These are phyloP conservation scores for Brachypodius melanocephalos DNA, from an alignment of 2,113 vertebrate genomes.

Conservation along the genomic window DNA sequence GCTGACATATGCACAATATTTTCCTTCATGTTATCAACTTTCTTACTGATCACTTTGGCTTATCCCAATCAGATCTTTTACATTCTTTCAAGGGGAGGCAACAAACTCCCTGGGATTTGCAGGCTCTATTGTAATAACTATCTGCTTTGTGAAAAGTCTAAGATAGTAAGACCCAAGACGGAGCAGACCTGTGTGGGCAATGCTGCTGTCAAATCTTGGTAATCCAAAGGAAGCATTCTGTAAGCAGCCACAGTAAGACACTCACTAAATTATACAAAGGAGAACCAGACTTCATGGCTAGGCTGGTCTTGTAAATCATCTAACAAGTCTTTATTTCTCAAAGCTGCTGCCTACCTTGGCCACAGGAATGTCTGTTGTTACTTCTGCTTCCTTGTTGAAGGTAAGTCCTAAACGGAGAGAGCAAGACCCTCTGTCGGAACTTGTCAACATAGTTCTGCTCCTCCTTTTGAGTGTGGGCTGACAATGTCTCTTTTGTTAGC, in stretches of 20 bases:
- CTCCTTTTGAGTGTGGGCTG: conserved; percentile 88
- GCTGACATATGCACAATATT: neutral
- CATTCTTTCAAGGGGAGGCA: neutral
- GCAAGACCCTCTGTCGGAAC: conserved; percentile 80
- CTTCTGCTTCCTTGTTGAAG: conserved; percentile 78
- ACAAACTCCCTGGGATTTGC: neutral
- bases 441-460: conserved; percentile 86
- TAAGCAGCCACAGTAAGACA: neutral
- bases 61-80: neutral
- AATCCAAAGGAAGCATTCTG: neutral
- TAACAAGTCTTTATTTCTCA: neutral
- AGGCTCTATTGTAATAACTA: neutral
- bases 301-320: neutral
- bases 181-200: neutral
- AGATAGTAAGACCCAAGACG: neutral
- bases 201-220: neutral
- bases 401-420: conserved; percentile 82
- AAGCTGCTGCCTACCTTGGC: conserved; percentile 71
- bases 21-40: neutral
- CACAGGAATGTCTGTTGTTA: conserved; percentile 65
- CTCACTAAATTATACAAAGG: neutral
- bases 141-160: neutral
- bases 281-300: neutral
- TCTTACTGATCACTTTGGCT: neutral
- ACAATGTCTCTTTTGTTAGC: conserved; percentile 83